These are phyloP conservation scores for Brachyistius frenatus DNA, from an alignment of 2,113 vertebrate species.

Conservation along the genomic window DNA sequence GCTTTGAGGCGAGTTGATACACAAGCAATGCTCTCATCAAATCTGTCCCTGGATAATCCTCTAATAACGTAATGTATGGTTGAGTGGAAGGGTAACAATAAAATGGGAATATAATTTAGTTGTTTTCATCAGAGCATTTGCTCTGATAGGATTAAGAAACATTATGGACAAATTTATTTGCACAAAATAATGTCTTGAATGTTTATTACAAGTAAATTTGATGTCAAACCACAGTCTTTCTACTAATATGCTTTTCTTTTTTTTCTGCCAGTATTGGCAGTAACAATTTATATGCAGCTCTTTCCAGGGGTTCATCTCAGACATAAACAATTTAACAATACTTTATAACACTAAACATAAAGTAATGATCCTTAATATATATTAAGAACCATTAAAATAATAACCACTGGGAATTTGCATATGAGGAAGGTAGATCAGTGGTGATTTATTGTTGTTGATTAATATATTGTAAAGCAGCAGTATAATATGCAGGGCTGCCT, in stretches of 20 bases:
- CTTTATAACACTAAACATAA: neutral
- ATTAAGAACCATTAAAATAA: neutral
- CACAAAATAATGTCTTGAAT: constrained; percentile 42
- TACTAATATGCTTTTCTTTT: constrained; percentile 31
- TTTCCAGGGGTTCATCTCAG: neutral
- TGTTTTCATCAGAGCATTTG: constrained; percentile 59
- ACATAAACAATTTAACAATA: constrained; percentile 12
- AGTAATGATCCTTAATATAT: neutral
- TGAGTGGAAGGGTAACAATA: constrained; percentile 63
- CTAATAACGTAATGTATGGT: constrained; percentile 73
- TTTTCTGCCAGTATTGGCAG: neutral
- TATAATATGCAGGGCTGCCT: constrained; percentile 4
- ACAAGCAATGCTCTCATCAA: constrained; percentile 48
- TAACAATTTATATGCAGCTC: constrained; percentile 24
- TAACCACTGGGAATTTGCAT: neutral
- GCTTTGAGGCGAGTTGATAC: constrained; percentile 57
- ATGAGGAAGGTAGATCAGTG: constrained; percentile 1
- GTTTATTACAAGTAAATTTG: constrained; percentile 44
- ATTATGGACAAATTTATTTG: constrained; percentile 28
- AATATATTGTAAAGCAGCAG: constrained; percentile 9
- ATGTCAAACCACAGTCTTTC: constrained; percentile 31
- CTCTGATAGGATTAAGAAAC: constrained; percentile 52
- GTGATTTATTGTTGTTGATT: constrained; percentile 16
- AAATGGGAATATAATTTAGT: constrained; percentile 58
- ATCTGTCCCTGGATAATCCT: constrained; percentile 67